phyloP scores from a whole-genome alignment of 2,113 vertebrate genomes.

The Peromyscus californicus region DNA sequence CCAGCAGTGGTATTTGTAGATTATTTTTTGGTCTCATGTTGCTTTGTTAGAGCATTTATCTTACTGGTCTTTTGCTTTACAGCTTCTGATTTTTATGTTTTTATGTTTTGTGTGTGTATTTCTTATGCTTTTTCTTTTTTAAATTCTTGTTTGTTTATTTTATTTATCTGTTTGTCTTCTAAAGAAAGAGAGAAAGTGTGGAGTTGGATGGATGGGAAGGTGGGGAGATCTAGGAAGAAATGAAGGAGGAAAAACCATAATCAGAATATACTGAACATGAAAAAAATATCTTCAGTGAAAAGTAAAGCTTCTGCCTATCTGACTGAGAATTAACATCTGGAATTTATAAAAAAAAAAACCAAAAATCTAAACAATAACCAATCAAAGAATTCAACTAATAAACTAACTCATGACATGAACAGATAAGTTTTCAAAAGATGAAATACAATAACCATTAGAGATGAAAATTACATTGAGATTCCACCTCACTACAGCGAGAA shows the following conservation, averaged over 20 bases:
- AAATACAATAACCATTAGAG: neutral
- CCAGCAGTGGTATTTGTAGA: neutral
- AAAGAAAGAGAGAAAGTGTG: neutral
- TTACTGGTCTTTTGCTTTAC: neutral
- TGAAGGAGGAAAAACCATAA: neutral
- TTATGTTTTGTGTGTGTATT: neutral
- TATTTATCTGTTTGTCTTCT: neutral
- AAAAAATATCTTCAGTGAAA: neutral
- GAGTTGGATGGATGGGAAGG: neutral
- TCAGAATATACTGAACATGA: neutral
- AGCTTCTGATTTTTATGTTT: neutral
- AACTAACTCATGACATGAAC: neutral
- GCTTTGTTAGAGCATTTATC: neutral
- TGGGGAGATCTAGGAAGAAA: neutral
- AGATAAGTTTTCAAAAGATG: neutral
- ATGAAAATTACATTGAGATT: neutral
- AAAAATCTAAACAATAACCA: neutral
- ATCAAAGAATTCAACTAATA: neutral
- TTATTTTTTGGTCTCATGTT: neutral
- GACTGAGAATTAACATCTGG: neutral
- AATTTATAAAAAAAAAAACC: neutral
- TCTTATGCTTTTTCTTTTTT: neutral
- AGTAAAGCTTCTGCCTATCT: neutral
- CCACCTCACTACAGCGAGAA: neutral
- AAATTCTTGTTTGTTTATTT: neutral